Conservation (phyloP, 2,797 vertebrate species). For the Ctenopoma kingsleyae region DNA sequence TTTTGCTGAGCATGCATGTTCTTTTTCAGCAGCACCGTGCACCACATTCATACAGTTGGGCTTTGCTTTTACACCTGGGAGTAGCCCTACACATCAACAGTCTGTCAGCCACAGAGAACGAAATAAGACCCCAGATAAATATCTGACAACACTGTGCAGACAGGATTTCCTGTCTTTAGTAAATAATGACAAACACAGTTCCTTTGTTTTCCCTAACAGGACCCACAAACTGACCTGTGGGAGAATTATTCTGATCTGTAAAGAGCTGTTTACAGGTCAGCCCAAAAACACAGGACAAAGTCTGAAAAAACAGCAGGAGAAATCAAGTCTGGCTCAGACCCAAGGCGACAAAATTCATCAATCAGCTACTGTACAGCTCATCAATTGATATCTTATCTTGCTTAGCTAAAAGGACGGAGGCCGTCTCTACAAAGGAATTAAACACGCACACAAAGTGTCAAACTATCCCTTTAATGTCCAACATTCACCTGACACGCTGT, state of each 20-base stretch:
- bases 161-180: background rate
- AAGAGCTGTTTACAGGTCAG: background rate
- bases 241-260: background rate
- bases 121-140: background rate
- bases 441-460: too few species aligned
- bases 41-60: slow-evolving; percentile 27
- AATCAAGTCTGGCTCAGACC: too few species aligned
- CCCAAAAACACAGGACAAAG: too few species aligned
- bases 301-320: too few species aligned
- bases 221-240: slow-evolving; percentile 1
- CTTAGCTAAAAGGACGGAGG: too few species aligned
- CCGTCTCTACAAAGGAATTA: too few species aligned
- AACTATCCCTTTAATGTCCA: too few species aligned
- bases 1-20: slow-evolving; percentile 64
- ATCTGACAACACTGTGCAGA: slow-evolving; percentile 12
- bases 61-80: slow-evolving; percentile 40
- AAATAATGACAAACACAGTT: slow-evolving; percentile 7
- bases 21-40: slow-evolving; percentile 43
- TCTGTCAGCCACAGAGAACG: background rate
- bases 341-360: too few species aligned
- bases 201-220: slow-evolving; percentile 5
- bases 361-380: too few species aligned
- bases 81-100: slow-evolving; percentile 34
- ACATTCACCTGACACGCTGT: too few species aligned
- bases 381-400: too few species aligned